Base-by-base conservation (phyloP, 2,888 invertebrate species). In the Caenorhabditis sp. region DNA sequence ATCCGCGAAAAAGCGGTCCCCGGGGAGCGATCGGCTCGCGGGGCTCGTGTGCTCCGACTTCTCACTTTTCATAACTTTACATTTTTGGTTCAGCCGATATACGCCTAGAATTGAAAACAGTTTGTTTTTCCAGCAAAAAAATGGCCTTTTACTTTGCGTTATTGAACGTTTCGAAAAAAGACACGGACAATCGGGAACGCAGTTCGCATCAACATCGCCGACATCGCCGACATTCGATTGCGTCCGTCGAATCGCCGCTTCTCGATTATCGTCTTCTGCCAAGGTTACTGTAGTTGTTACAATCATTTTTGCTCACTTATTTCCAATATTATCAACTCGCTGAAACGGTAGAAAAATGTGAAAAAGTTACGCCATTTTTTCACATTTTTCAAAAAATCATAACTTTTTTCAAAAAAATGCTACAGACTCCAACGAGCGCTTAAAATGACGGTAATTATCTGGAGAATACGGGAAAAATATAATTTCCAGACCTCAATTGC, bases 101-200 rank as follows among this genome's bases (percentile, higher is more conserved):
- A n/a, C n/a, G n/a, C n/a, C n/a, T n/a, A n/a, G n/a, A n/a, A n/a
- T n/a, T n/a, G n/a, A n/a, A n/a, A n/a, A n/a, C n/a, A n/a, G n/a
- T n/a, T n/a, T n/a, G n/a, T n/a, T n/a, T n/a, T n/a, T n/a, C n/a
- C n/a, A n/a, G n/a, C n/a, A n/a, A n/a, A n/a, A 37, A 22, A 8
- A 81, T 81, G 81, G 81, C 81, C 2, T 81, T 81, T 43, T 81
- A 81, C 53, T 81, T 81, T 46, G 81, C 81, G 3, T 61, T 81
- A n/a, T 59, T 81, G 41, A 81, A 81, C 41, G 81, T 81, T 5
- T 74, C 81, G 13, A 79, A 79, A 22, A 74, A 75, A 45, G 79
- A 79, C 26, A 65, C 73, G 43, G 22, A 43, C 9, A 73, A 50
- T n/a, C 17, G 52, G 30, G 46, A 55, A 20, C 17, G 17, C 11